A percentile compares a stretch with the other conserved stretches of the same genome.
Evolutionary conservation across 2,113 vertebrate species (phyloP).

Genomic region (Siphamia tubifer): DNA sequence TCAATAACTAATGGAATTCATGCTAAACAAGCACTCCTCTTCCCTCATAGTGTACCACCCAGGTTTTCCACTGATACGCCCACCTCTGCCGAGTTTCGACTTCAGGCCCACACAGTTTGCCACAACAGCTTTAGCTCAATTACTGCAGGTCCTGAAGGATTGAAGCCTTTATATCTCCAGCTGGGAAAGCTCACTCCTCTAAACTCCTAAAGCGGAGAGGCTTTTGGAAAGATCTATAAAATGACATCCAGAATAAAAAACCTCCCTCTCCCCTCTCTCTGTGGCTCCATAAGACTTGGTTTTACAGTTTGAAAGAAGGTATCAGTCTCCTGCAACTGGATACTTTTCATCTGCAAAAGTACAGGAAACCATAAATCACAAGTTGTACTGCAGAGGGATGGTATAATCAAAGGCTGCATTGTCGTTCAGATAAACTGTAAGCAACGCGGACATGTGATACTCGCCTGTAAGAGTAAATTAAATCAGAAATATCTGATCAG

Average conservation of each 20-base stretch:
- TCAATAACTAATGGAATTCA: slow-evolving; percentile 52
- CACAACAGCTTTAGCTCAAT: slow-evolving; percentile 52
- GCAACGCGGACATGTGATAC: slow-evolving; percentile 8
- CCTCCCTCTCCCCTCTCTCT: slow-evolving; percentile 3
- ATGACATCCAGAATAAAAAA: slow-evolving; percentile 47
- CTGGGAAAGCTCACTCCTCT: slow-evolving; percentile 67
- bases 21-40: slow-evolving; percentile 50
- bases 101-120: slow-evolving; percentile 61
- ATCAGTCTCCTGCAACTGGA: slow-evolving; percentile 51
- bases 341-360: slow-evolving; percentile 30
- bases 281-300: slow-evolving; percentile 20
- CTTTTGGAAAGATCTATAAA: slow-evolving; percentile 60
- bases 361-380: slow-evolving; percentile 32
- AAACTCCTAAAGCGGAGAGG: slow-evolving; percentile 26
- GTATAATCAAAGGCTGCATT: not conserved
- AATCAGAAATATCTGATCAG: not conserved
- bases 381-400: not conserved
- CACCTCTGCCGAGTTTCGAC: slow-evolving; percentile 46
- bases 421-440: not conserved
- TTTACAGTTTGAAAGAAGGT: slow-evolving; percentile 47
- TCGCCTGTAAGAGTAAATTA: not conserved
- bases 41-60: slow-evolving; percentile 38
- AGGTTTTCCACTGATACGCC: slow-evolving; percentile 33
- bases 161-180: slow-evolving; percentile 57
- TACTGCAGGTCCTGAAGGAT: slow-evolving; percentile 44